These are phyloP conservation scores for Drosophila cognata DNA, from an alignment of 2,888 invertebrate species.

Conservation along the genomic window DNA sequence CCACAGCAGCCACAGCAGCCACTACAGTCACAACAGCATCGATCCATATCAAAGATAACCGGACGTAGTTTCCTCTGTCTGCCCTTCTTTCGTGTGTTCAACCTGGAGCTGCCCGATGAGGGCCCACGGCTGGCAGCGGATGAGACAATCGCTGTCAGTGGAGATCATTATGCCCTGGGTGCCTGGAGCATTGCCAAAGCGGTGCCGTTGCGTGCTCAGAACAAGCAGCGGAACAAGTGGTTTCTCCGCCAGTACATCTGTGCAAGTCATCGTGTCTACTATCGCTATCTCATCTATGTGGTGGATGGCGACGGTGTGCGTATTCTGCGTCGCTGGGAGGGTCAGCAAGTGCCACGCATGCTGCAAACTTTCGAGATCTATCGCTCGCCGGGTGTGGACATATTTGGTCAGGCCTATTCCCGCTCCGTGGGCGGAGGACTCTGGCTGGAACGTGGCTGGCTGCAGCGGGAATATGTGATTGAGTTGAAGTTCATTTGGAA, in stretches of 20 bases:
- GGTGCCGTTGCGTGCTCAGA: conserved; percentile 83
- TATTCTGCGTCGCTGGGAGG: conserved; percentile 80
- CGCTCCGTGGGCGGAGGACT: conserved; percentile 64
- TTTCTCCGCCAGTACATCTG: conserved; percentile 87
- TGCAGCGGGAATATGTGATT: conserved; percentile 89
- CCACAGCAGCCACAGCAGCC: neutral
- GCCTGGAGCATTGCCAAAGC: conserved; percentile 89
- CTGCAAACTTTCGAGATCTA: conserved; percentile 74
- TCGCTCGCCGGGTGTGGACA: conserved; percentile 59
- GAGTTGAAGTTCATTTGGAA: conserved; percentile 92
- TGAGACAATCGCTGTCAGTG: conserved; percentile 90
- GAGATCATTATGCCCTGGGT: conserved; percentile 89
- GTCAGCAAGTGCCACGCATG: conserved; percentile 86
- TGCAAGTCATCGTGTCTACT: conserved; percentile 86
- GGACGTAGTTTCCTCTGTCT: conserved; percentile 71
- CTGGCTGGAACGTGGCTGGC: conserved; percentile 91
- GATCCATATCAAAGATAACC: conserved; percentile 37
- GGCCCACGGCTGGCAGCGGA: conserved; percentile 85
- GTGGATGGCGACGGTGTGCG: conserved; percentile 68
- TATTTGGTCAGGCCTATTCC: conserved; percentile 71
- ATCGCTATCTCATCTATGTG: conserved; percentile 80
- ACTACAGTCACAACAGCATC: conserved; percentile 13
- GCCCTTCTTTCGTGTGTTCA: conserved; percentile 78
- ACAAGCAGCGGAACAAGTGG: conserved; percentile 86
- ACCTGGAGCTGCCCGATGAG: conserved; percentile 83